Conservation (phyloP, 2,888 invertebrate genomes). For the Campoplex nolae region DNA sequence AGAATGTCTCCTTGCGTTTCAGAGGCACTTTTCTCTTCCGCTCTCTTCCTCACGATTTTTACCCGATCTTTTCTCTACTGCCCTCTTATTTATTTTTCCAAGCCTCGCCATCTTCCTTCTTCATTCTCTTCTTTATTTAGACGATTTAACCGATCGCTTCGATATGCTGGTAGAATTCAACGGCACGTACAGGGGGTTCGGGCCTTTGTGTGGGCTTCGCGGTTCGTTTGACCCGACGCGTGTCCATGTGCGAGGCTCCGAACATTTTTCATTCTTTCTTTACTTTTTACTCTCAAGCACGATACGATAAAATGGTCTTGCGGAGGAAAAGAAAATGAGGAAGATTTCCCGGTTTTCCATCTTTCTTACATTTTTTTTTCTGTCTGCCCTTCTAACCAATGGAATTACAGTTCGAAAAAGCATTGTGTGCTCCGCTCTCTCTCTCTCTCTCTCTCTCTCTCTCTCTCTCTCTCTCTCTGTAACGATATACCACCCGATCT, state of each 20-base stretch:
- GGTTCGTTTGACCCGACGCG: constrained; percentile 64
- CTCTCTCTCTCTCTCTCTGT: background rate
- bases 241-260: constrained; percentile 28
- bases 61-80: constrained; percentile 13
- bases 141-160: constrained; percentile 64
- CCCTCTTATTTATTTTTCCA: constrained; percentile 14
- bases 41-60: constrained; percentile 10
- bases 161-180: constrained; percentile 61
- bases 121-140: constrained; percentile 60
- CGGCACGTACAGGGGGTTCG: constrained; percentile 55
- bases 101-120: background rate
- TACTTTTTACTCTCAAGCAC: background rate
- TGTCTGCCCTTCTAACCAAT: background rate
- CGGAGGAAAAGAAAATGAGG: background rate
- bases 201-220: constrained; percentile 61
- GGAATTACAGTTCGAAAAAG: constrained; percentile 7
- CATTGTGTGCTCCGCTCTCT: background rate
- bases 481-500: constrained; percentile 13
- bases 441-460: background rate
- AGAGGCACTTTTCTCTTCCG: constrained; percentile 46
- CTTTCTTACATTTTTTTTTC: constrained; percentile 6
- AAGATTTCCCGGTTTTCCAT: constrained; percentile 2
- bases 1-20: constrained; percentile 45
- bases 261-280: constrained; percentile 26
- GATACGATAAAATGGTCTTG: constrained; percentile 10